These are phyloP conservation scores for Epinotia ramella DNA, from an alignment of 2,888 invertebrate genomes.

Conservation along the genomic window DNA sequence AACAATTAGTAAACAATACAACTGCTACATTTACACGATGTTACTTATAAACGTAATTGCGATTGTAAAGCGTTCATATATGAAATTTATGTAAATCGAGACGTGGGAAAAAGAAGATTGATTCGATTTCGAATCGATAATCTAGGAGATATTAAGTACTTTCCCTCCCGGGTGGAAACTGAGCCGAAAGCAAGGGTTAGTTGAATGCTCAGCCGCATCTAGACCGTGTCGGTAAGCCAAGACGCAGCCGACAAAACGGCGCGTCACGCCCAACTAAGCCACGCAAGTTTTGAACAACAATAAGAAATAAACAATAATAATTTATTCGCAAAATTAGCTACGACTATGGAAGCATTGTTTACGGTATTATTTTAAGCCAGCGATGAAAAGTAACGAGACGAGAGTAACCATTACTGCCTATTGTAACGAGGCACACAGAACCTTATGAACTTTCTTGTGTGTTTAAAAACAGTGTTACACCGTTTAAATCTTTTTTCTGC, in stretches of 20 bases:
- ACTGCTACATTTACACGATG: neutral
- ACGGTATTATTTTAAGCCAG: constrained; percentile 18
- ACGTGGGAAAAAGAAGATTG: constrained; percentile 22
- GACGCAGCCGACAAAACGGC: constrained; percentile 71
- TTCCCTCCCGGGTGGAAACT: constrained; percentile 55
- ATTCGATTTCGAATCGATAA: constrained; percentile 30
- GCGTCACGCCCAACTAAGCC: constrained; percentile 78
- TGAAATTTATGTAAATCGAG: constrained; percentile 26
- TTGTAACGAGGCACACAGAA: constrained; percentile 16
- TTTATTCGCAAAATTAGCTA: constrained; percentile 40
- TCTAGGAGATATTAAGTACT: constrained; percentile 48
- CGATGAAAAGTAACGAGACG: constrained; percentile 22
- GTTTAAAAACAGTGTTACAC: neutral
- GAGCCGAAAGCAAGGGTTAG: constrained; percentile 71
- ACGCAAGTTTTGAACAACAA: constrained; percentile 71
- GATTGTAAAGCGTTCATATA: neutral
- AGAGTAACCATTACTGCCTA: constrained; percentile 10
- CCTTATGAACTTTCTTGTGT: constrained; percentile 12
- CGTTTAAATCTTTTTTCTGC: neutral
- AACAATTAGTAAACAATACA: constrained; percentile 46
- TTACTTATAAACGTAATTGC: neutral
- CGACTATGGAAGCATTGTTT: constrained; percentile 31
- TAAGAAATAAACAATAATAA: constrained; percentile 48
- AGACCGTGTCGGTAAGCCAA: constrained; percentile 81
- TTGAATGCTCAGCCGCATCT: constrained; percentile 74